Percentiles rank a stretch among this genome's conserved stretches.
Evolutionary conservation across 2,113 vertebrate species (phyloP).

Genomic region (Nothocercus nigrocapillus): DNA sequence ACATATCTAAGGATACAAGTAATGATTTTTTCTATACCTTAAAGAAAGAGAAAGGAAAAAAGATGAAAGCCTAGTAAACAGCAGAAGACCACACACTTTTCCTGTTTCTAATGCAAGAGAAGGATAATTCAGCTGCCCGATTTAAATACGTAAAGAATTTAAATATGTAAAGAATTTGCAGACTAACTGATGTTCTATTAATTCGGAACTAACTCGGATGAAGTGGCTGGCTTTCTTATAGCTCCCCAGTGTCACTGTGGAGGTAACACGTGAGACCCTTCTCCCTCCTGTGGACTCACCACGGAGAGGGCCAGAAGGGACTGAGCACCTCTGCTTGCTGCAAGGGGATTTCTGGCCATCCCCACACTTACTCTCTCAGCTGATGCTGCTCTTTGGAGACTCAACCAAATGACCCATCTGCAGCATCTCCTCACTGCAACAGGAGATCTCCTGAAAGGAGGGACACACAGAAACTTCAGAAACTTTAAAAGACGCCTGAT

Average conservation of each 20-base stretch:
- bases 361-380: background rate
- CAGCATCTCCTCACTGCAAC: background rate
- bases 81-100: background rate
- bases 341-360: background rate
- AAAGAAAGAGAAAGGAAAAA: background rate
- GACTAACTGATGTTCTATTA: background rate
- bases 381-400: background rate
- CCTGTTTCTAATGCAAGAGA: background rate
- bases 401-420: background rate
- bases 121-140: background rate
- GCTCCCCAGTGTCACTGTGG: background rate
- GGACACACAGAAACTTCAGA: background rate
- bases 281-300: background rate
- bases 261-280: background rate
- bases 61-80: background rate
- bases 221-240: background rate
- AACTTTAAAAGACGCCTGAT: background rate
- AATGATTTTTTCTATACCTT: background rate
- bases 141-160: background rate
- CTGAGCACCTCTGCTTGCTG: background rate
- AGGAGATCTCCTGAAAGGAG: background rate
- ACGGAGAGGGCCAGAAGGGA: background rate
- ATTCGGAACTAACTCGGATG: background rate
- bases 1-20: background rate
- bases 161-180: background rate